These are phyloP conservation scores for Cryptoblepharus egeriae DNA, from an alignment of 2,797 vertebrate genomes.

Conservation along the genomic window DNA sequence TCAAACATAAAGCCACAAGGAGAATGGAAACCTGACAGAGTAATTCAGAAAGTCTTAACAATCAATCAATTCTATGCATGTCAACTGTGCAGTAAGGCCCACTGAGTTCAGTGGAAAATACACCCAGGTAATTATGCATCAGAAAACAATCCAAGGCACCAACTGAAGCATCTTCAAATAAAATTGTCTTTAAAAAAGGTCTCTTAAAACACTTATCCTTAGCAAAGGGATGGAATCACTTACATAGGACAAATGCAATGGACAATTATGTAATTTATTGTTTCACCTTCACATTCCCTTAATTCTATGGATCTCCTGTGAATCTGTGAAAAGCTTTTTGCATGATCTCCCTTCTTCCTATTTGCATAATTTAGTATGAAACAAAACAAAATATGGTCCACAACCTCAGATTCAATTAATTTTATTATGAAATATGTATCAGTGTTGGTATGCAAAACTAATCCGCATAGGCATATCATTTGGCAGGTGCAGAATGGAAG, in stretches of 20 bases:
- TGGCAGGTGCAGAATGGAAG: background rate
- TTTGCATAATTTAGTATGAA: background rate
- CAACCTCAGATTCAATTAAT: background rate
- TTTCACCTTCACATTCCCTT: background rate
- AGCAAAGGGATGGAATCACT: background rate
- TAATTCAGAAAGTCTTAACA: background rate
- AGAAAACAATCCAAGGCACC: too few species aligned
- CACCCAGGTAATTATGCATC: too few species aligned
- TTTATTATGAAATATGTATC: background rate
- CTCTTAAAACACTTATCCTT: background rate
- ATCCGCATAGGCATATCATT: background rate
- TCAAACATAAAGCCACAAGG: conserved; percentile 25
- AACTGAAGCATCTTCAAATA: background rate
- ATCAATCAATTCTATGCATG: too few species aligned
- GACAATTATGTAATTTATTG: background rate
- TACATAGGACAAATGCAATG: background rate
- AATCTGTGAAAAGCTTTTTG: background rate
- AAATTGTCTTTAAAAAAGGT: conserved; percentile 10
- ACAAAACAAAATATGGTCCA: background rate
- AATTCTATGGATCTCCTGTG: background rate
- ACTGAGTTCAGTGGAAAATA: too few species aligned
- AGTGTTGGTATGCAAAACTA: background rate
- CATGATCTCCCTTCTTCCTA: background rate
- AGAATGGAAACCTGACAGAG: conserved; percentile 5
- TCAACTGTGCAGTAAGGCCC: too few species aligned